These are phyloP conservation scores for Myripristis murdjan DNA, from an alignment of 2,797 vertebrate species.

Conservation along the genomic window DNA sequence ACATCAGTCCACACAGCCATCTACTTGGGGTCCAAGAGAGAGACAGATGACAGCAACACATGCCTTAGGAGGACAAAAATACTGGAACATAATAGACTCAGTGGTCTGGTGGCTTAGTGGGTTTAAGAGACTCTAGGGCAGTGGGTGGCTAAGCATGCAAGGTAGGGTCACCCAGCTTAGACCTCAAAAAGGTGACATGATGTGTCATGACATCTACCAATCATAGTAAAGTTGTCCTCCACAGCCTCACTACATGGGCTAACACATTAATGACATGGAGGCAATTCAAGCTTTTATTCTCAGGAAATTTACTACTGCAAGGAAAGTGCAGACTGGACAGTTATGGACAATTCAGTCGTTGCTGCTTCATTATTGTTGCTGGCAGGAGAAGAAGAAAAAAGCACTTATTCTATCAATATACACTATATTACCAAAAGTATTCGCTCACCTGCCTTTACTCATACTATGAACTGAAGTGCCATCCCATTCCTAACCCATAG, in stretches of 20 bases:
- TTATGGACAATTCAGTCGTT: no score
- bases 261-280: no score
- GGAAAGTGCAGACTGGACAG: neutral
- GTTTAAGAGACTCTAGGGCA: conserved; percentile 21
- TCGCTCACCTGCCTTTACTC: no score
- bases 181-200: neutral
- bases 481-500: no score
- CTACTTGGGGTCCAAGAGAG: neutral
- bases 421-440: no score
- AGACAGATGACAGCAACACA: neutral
- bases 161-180: neutral
- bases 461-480: no score
- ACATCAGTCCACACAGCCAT: neutral
- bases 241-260: neutral
- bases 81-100: conserved; percentile 19
- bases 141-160: conserved; percentile 4
- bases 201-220: neutral
- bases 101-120: conserved; percentile 35
- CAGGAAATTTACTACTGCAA: neutral
- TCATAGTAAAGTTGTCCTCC: neutral
- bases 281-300: no score
- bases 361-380: no score
- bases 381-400: no score
- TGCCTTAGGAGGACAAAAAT: conserved; percentile 15
- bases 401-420: no score